These are phyloP conservation scores for Donacobius atricapilla DNA, from an alignment of 2,113 vertebrate genomes.

Conservation along the genomic window DNA sequence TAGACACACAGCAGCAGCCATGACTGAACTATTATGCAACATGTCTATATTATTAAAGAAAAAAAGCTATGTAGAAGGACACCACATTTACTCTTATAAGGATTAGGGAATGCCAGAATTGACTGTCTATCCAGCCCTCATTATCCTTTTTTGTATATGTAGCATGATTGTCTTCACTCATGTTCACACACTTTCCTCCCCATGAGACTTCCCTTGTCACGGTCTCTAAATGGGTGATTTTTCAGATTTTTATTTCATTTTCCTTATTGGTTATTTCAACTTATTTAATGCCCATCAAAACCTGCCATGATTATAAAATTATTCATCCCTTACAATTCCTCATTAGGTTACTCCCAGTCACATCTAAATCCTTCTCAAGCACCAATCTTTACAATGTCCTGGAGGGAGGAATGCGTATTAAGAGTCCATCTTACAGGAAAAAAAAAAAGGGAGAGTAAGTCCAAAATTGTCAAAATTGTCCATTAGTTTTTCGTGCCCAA, in stretches of 20 bases:
- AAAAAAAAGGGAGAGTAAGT: background rate
- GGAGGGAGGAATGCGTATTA: background rate
- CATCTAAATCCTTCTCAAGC: background rate
- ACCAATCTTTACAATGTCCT: background rate
- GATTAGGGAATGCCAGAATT: background rate
- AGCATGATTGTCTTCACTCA: background rate
- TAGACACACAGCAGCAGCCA: background rate
- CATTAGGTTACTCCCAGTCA: background rate
- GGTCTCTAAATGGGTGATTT: background rate
- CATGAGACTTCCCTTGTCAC: background rate
- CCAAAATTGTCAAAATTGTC: background rate
- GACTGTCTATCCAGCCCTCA: background rate
- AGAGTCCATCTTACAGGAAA: background rate
- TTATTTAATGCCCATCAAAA: conserved; percentile 16
- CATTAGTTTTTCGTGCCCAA: background rate
- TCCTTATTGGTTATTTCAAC: background rate
- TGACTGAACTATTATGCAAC: background rate
- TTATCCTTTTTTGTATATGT: background rate
- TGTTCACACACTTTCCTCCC: background rate
- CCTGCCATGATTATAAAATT: background rate
- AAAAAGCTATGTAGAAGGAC: background rate
- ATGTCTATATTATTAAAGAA: background rate
- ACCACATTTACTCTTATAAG: background rate
- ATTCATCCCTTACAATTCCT: background rate
- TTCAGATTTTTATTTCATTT: conserved; percentile 12